These are phyloP conservation scores for Leptobrachium leishanense DNA, from an alignment of 2,113 vertebrate species.

Conservation along the genomic window DNA sequence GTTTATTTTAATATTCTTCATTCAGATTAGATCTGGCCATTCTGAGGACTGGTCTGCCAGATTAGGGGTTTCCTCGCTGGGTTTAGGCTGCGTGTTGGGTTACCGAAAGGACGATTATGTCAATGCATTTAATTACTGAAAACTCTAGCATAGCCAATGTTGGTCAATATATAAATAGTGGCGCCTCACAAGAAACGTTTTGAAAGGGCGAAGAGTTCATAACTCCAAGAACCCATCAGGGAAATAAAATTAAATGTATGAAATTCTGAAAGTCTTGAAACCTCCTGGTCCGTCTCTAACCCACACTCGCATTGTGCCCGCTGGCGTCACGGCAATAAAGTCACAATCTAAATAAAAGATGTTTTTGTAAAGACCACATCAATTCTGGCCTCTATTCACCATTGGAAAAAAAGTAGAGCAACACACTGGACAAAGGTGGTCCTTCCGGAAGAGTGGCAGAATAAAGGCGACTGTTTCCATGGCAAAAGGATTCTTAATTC, in stretches of 20 bases:
- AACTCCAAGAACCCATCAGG: background rate
- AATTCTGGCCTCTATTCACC: background rate
- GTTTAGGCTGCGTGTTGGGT: too few species aligned
- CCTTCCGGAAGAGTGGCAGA: background rate
- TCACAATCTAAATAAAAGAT: conserved; percentile 6
- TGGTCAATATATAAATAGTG: too few species aligned
- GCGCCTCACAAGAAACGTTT: too few species aligned
- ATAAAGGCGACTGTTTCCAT: background rate
- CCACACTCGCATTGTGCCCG: background rate
- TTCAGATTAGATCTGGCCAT: too few species aligned
- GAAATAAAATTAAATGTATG: background rate
- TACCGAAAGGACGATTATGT: too few species aligned
- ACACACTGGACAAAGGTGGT: conserved; percentile 13
- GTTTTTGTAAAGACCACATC: background rate
- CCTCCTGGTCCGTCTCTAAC: too few species aligned
- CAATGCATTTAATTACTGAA: too few species aligned
- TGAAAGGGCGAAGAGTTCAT: too few species aligned
- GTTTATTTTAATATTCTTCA: too few species aligned
- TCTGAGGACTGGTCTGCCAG: too few species aligned
- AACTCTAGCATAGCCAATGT: too few species aligned
- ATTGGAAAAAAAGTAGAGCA: conserved; percentile 11
- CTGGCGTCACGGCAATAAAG: background rate
- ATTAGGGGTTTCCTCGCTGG: too few species aligned
- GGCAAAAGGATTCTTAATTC: conserved; percentile 9
- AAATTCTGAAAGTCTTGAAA: background rate